These are phyloP conservation scores for Nebria salina DNA, from an alignment of 2,888 invertebrate species.

Conservation along the genomic window DNA sequence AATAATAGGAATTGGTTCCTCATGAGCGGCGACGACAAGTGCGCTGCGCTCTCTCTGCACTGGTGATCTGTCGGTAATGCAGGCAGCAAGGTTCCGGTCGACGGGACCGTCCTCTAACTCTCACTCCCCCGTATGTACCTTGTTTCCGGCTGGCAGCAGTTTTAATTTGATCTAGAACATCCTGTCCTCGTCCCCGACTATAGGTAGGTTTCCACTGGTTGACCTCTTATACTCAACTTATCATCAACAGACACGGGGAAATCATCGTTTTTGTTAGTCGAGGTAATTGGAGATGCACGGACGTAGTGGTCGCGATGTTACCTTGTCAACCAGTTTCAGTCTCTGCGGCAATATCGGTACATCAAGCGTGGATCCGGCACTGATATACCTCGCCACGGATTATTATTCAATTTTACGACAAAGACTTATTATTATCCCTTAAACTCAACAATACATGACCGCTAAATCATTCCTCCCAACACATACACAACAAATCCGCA, in stretches of 20 bases:
- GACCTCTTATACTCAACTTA: constrained; percentile 12
- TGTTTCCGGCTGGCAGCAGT: constrained; percentile 21
- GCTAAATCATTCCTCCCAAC: not conserved
- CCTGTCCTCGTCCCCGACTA: constrained; percentile 5
- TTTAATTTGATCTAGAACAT: constrained; percentile 29
- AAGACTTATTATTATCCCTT: not conserved
- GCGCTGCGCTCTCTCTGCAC: not conserved
- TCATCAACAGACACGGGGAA: constrained; percentile 6
- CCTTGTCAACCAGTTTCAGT: constrained; percentile 8
- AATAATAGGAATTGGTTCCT: constrained; percentile 25
- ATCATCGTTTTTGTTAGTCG: not conserved
- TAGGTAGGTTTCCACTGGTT: constrained; percentile 14
- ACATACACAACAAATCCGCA: not conserved
- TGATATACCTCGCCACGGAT: not conserved
- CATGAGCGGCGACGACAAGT: constrained; percentile 15
- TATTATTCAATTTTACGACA: not conserved
- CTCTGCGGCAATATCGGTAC: not conserved
- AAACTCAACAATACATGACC: not conserved
- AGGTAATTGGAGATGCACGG: constrained; percentile 13
- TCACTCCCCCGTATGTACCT: not conserved
- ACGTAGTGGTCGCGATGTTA: constrained; percentile 2
- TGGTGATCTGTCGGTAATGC: constrained; percentile 4
- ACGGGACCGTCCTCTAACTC: constrained; percentile 14
- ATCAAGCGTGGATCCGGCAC: constrained; percentile 18
- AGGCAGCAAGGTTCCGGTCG: constrained; percentile 6